Percentiles rank a stretch among this genome's conserved stretches.
Evolutionary conservation across 2,888 invertebrate species (phyloP).

Genomic region (Microplitis deprimator): DNA sequence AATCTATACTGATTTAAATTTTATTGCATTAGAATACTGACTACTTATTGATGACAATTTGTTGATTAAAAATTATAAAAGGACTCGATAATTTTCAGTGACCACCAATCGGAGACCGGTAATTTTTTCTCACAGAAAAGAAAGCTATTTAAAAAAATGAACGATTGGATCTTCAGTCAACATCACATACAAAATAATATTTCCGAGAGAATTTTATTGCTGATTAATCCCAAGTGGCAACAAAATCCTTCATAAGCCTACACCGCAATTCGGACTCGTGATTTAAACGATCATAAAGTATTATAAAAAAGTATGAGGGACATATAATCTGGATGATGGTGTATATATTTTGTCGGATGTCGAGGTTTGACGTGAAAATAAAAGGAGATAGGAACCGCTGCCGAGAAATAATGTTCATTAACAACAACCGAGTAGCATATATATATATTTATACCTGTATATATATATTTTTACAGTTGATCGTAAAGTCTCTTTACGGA

Average conservation of each 20-base stretch:
- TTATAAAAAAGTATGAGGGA: background rate
- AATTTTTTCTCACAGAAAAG: too few relatives aligned
- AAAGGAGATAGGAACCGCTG: conserved; percentile 31
- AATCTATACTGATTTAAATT: too few relatives aligned
- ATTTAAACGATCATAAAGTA: background rate
- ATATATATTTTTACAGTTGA: conserved; percentile 48
- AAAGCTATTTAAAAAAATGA: too few relatives aligned
- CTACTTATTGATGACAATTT: too few relatives aligned
- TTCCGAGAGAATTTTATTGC: background rate
- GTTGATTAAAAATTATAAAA: too few relatives aligned
- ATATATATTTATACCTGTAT: conserved; percentile 32
- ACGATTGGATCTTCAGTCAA: background rate
- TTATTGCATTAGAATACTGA: too few relatives aligned
- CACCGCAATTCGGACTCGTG: background rate
- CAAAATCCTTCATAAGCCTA: background rate
- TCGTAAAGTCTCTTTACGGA: conserved; percentile 51
- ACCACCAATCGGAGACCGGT: too few relatives aligned
- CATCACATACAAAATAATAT: background rate
- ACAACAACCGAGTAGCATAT: conserved; percentile 40
- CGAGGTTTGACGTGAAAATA: background rate
- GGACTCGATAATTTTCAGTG: too few relatives aligned
- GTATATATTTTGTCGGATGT: background rate
- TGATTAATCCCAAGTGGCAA: background rate
- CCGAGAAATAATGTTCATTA: conserved; percentile 46
- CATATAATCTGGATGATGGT: background rate